Evolutionary conservation across 2,113 vertebrate genomes (phyloP).

Genomic region (Marcusenius ussheri): DNA sequence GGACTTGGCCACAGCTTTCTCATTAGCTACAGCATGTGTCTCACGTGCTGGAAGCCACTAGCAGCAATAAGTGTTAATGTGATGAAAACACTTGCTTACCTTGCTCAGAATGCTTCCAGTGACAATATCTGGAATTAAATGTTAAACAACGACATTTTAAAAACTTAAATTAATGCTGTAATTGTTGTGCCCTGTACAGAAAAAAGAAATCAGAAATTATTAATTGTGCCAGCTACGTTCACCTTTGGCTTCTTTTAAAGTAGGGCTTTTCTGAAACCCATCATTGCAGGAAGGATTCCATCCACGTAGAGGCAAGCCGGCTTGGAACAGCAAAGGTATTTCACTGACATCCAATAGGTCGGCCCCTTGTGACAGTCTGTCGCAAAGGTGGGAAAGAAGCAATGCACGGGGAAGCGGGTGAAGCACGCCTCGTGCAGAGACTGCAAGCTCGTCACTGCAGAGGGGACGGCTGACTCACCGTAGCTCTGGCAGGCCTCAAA

Average conservation of each 20-base stretch:
- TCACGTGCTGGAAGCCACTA: not conserved
- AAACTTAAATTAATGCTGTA: not conserved
- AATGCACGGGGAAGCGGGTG: not conserved
- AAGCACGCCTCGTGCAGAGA: not conserved
- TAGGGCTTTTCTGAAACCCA: not conserved
- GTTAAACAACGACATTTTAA: not conserved
- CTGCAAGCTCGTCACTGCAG: not conserved
- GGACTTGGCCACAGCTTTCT: not conserved
- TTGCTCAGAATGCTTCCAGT: not conserved
- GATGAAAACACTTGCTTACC: not conserved
- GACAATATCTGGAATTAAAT: not conserved
- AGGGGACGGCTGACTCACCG: conserved; percentile 11
- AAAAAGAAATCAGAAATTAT: not conserved
- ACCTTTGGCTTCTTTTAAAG: not conserved
- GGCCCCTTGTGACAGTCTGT: not conserved
- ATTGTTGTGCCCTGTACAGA: not conserved
- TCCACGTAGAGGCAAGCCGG: not conserved
- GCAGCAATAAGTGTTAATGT: not conserved
- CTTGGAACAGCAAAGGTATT: not conserved
- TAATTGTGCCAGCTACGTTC: not conserved
- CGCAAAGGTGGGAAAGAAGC: not conserved
- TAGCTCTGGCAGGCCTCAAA: not conserved
- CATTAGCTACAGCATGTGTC: not conserved
- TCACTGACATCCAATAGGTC: not conserved
- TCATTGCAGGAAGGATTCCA: not conserved